Conservation (phyloP, 2,888 invertebrate species). For the Gibbula magus region DNA sequence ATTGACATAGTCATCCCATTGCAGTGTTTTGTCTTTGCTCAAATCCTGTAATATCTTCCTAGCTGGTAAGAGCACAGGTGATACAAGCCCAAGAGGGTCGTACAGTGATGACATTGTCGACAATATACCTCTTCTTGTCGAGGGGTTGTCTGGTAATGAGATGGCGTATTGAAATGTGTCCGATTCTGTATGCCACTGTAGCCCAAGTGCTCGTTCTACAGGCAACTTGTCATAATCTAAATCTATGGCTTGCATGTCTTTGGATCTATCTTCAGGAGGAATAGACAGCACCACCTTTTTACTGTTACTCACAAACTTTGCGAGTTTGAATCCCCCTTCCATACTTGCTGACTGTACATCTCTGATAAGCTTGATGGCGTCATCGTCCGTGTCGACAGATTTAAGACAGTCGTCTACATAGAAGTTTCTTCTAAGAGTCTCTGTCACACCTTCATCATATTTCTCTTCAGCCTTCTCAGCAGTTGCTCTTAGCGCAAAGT, state of each 20-base stretch:
- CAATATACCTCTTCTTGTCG: background rate
- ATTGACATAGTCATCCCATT: conserved; percentile 9
- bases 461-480: too few species aligned
- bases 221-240: background rate
- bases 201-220: background rate
- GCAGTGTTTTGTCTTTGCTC: background rate
- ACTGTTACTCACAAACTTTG: background rate
- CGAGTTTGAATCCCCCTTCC: background rate
- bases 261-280: background rate
- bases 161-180: background rate
- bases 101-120: background rate
- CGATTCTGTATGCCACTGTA: background rate
- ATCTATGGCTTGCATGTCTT: background rate
- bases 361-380: background rate
- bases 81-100: conserved; percentile 14
- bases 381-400: conserved; percentile 7
- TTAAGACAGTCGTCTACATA: conserved; percentile 20
- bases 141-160: background rate
- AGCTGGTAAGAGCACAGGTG: background rate
- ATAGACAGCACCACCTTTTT: background rate
- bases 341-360: background rate
- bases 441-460: too few species aligned
- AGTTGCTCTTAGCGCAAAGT: background rate
- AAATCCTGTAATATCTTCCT: background rate
- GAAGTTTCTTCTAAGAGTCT: background rate